Evolutionary conservation across 2,888 invertebrate species (phyloP).

Genomic region (Schizaphis graminum): DNA sequence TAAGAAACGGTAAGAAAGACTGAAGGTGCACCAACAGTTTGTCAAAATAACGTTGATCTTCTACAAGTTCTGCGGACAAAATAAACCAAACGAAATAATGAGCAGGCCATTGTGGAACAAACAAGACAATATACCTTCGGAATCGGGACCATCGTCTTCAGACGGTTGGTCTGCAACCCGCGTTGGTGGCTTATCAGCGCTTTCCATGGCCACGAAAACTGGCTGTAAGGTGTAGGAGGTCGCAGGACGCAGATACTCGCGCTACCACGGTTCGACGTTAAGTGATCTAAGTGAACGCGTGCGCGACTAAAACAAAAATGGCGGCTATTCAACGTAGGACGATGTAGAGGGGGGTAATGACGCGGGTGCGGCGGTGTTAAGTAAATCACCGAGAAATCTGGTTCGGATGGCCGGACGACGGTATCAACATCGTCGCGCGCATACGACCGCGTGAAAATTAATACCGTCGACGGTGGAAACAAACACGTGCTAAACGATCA

Average conservation of each 20-base stretch:
- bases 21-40: not conserved
- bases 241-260: not conserved
- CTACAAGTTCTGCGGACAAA: not conserved
- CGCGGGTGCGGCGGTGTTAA: no score
- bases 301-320: not conserved
- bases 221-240: not conserved
- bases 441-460: not conserved
- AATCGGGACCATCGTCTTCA: not conserved
- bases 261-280: not conserved
- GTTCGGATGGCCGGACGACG: no score
- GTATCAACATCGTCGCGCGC: not conserved
- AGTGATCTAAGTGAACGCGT: not conserved
- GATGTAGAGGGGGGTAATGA: not conserved
- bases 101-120: not conserved
- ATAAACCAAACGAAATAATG: not conserved
- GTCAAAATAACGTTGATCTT: not conserved
- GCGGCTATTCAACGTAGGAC: not conserved
- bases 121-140: not conserved
- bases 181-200: not conserved
- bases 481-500: not conserved
- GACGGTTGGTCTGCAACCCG: not conserved
- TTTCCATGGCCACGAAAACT: not conserved
- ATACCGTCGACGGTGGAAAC: not conserved
- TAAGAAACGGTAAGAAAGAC: slow-evolving; percentile 33
- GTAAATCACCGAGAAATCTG: not conserved